A percentile compares a stretch with the other conserved stretches of the same genome.
Evolutionary conservation across 2,888 invertebrate species (phyloP).

Genomic region (Pristionchus japonicus): DNA sequence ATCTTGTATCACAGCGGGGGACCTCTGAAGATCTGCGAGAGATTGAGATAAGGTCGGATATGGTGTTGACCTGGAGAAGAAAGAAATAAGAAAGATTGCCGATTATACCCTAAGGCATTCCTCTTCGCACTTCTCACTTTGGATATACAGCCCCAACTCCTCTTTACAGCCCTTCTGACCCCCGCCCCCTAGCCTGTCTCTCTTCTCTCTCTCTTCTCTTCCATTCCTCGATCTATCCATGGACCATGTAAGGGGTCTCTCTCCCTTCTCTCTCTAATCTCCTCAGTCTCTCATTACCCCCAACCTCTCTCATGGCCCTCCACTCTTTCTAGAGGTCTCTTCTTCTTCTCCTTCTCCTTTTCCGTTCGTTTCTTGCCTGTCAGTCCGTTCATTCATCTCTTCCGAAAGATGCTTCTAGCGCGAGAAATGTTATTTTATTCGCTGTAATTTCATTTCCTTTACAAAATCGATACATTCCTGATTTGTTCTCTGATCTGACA

Average conservation of each 20-base stretch:
- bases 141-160: background rate
- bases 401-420: background rate
- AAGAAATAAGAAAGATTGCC: background rate
- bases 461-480: background rate
- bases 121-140: background rate
- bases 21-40: background rate
- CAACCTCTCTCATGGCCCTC: background rate
- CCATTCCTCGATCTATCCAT: constrained; percentile 33
- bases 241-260: background rate
- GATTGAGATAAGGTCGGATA: background rate
- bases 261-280: background rate
- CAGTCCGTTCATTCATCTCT: background rate
- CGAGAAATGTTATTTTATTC: background rate
- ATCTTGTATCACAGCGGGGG: background rate
- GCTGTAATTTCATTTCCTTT: background rate
- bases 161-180: background rate
- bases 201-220: background rate
- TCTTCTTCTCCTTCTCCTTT: background rate
- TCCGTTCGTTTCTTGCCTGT: constrained; percentile 12
- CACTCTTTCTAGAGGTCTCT: constrained; percentile 25
- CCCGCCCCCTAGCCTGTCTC: constrained; percentile 16
- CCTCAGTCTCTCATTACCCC: background rate
- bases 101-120: background rate
- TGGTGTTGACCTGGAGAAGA: background rate
- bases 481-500: background rate